Conservation (phyloP, 2,888 invertebrate species). For the Noctua janthe region DNA sequence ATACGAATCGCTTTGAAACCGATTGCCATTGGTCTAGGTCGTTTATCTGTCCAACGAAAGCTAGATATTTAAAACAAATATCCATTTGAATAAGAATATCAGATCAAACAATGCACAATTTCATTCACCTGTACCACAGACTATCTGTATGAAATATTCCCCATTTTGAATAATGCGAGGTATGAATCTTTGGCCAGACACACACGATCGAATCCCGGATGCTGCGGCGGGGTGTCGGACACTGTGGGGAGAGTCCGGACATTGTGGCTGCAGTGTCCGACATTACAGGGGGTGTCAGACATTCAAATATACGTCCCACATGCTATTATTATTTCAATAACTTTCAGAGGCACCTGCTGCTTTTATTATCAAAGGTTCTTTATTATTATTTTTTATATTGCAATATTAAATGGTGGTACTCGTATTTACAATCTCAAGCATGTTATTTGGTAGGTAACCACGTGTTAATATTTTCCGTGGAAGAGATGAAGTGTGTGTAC, state of each 20-base stretch:
- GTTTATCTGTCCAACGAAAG: background rate
- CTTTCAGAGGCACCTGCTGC: slow-evolving; percentile 36
- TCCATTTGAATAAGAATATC: background rate
- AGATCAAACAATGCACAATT: slow-evolving; percentile 6
- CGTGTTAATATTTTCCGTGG: background rate
- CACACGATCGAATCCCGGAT: slow-evolving; percentile 40
- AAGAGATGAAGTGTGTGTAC: background rate
- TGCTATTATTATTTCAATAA: slow-evolving; percentile 47
- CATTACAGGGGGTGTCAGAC: slow-evolving; percentile 16
- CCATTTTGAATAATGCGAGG: slow-evolving; percentile 49
- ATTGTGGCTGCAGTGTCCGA: slow-evolving; percentile 14
- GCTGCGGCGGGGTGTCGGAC: slow-evolving; percentile 34
- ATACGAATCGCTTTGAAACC: background rate
- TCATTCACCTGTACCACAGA: slow-evolving; percentile 33
- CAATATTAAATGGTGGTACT: slow-evolving; percentile 3
- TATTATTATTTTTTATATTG: slow-evolving; percentile 12
- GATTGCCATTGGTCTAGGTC: background rate
- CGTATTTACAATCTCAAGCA: background rate
- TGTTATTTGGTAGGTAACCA: background rate
- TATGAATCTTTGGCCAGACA: slow-evolving; percentile 50
- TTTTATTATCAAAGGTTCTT: slow-evolving; percentile 14
- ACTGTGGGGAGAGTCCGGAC: slow-evolving; percentile 31
- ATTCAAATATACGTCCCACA: slow-evolving; percentile 22
- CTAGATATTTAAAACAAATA: background rate
- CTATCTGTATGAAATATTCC: slow-evolving; percentile 32